These are phyloP conservation scores for Chrysoperla carnea DNA, from an alignment of 1,140 invertebrate genomes.

Conservation along the genomic window DNA sequence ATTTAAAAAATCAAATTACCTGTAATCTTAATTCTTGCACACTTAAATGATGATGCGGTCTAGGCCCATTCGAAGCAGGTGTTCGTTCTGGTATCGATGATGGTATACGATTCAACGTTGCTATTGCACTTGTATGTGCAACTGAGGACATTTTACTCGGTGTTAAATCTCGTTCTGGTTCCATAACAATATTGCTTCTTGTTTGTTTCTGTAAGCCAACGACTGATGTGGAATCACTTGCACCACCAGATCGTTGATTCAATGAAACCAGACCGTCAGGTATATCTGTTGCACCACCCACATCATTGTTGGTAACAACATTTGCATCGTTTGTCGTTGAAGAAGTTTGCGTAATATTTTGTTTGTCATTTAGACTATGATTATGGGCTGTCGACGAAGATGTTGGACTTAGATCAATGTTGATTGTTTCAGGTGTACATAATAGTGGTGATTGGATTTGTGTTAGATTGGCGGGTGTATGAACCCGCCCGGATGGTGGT, in stretches of 20 bases:
- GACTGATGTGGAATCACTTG: neutral
- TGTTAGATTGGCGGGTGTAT: slow-evolving; percentile 23
- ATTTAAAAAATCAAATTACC: slow-evolving; percentile 39
- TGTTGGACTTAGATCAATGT: slow-evolving; percentile 8
- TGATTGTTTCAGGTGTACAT: slow-evolving; percentile 6
- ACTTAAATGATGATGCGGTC: slow-evolving; percentile 39
- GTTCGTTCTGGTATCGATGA: slow-evolving; percentile 24
- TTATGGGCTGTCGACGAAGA: slow-evolving; percentile 6
- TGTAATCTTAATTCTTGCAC: slow-evolving; percentile 39
- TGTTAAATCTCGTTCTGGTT: slow-evolving; percentile 35
- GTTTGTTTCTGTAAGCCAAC: no score
- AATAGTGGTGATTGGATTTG: slow-evolving; percentile 4
- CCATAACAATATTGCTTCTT: slow-evolving; percentile 17
- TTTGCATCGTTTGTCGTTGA: slow-evolving; percentile 3
- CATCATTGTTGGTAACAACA: neutral
- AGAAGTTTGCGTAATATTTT: slow-evolving; percentile 17
- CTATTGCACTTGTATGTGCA: slow-evolving; percentile 17
- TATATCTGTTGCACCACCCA: neutral
- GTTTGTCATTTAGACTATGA: slow-evolving; percentile 11
- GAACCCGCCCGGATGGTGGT: slow-evolving; percentile 11
- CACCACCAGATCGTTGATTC: slow-evolving; percentile 5
- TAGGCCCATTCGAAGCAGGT: slow-evolving; percentile 9
- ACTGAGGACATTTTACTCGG: slow-evolving; percentile 25
- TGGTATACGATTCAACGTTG: slow-evolving; percentile 15
- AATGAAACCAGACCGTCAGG: slow-evolving; percentile 4